These are phyloP conservation scores for Presbytis comata DNA, from an alignment of 2,797 vertebrate species.

Conservation along the genomic window DNA sequence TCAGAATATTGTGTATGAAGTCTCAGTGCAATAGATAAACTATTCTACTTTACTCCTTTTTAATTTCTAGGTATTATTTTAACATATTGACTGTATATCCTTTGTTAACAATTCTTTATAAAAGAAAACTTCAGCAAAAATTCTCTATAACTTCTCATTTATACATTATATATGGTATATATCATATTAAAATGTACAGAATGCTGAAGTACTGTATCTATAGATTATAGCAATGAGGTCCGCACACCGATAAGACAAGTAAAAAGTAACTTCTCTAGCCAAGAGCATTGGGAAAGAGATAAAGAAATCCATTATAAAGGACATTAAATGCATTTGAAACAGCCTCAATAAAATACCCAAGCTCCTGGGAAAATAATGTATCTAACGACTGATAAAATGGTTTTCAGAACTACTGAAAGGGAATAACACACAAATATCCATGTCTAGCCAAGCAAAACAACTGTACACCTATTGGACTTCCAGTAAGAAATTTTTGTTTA, in stretches of 20 bases:
- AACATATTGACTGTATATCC: not conserved
- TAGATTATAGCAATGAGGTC: not conserved
- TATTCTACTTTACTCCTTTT: not conserved
- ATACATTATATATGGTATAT: not conserved
- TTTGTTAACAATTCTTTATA: not conserved
- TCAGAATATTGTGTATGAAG: not conserved
- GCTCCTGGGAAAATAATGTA: slow-evolving; percentile 37
- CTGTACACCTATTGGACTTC: slow-evolving; percentile 10
- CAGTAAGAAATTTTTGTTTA: slow-evolving; percentile 49
- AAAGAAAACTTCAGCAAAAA: not conserved
- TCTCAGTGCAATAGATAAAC: not conserved
- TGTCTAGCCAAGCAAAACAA: slow-evolving; percentile 27
- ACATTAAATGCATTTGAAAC: slow-evolving; percentile 52
- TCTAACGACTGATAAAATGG: not conserved
- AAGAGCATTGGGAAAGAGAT: slow-evolving; percentile 18
- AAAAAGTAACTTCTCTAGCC: slow-evolving; percentile 28
- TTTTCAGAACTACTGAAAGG: slow-evolving; percentile 29
- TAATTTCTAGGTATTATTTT: not conserved
- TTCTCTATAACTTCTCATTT: not conserved
- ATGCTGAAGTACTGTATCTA: not conserved
- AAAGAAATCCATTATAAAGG: slow-evolving; percentile 56
- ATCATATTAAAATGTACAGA: not conserved
- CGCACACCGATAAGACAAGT: slow-evolving; percentile 14
- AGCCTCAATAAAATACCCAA: slow-evolving; percentile 35
- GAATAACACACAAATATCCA: not conserved